phyloP scores from a whole-genome alignment of 2,113 vertebrate genomes.

The Protomyctophum bolini region DNA sequence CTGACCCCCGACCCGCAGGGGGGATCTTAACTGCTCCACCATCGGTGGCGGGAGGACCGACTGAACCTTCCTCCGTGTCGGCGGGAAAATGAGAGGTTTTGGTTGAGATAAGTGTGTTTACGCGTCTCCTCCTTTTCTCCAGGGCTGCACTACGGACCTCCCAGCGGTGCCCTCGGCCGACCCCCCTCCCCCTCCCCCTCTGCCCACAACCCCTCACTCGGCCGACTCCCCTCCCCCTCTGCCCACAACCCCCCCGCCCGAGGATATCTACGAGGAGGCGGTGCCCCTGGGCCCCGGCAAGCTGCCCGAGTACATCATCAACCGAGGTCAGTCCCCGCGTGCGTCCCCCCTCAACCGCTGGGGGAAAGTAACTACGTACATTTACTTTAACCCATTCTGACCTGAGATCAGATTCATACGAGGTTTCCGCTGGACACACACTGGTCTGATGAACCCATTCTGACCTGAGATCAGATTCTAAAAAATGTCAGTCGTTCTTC shows the following conservation, averaged over 20 bases:
- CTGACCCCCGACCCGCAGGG: too few relatives aligned
- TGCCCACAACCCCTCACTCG: constrained; percentile 23
- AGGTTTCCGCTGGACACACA: too few relatives aligned
- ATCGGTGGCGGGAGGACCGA: too few relatives aligned
- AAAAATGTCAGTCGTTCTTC: too few relatives aligned
- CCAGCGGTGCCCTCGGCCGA: constrained; percentile 52
- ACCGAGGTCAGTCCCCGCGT: constrained; percentile 86
- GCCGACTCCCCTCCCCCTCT: constrained; percentile 86
- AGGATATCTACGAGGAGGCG: constrained; percentile 97
- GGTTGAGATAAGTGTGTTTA: constrained; percentile 21
- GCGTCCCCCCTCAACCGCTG: constrained; percentile 1
- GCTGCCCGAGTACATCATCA: constrained; percentile 91
- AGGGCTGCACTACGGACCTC: constrained; percentile 33
- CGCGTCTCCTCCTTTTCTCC: constrained; percentile 13
- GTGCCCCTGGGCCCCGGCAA: constrained; percentile 91
- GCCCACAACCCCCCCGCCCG: constrained; percentile 92
- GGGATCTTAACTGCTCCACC: too few relatives aligned
- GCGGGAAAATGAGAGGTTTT: too few relatives aligned
- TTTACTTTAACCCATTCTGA: too few relatives aligned
- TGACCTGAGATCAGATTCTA: too few relatives aligned
- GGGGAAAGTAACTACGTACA: constrained; percentile 3
- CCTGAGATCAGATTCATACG: too few relatives aligned
- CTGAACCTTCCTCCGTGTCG: too few relatives aligned
- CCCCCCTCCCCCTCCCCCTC: constrained; percentile 83
- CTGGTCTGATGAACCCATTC: too few relatives aligned